A percentile compares a stretch with the other conserved stretches of the same genome.
Evolutionary conservation across 2,113 vertebrate species (phyloP).

Genomic region (Cyanoliseus patagonus): DNA sequence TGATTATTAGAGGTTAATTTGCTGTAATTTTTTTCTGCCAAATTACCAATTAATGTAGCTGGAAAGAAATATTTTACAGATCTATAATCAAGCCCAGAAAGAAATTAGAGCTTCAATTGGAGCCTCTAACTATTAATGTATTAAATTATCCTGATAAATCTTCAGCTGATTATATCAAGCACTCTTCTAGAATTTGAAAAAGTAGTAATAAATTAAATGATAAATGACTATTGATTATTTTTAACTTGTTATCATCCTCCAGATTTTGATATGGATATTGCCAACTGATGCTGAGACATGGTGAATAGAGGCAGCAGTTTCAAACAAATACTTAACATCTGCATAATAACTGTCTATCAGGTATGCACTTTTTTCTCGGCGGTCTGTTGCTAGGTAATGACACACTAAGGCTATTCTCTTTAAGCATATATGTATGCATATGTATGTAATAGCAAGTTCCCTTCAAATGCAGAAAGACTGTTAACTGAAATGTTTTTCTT

Average conservation of each 20-base stretch:
- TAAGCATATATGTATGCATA: neutral
- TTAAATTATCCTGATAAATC: slow-evolving; percentile 52
- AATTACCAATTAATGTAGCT: slow-evolving; percentile 54
- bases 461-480: neutral
- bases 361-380: neutral
- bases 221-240: slow-evolving; percentile 50
- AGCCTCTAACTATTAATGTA: slow-evolving; percentile 34
- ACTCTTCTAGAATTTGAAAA: slow-evolving; percentile 35
- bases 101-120: neutral
- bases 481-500: neutral
- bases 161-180: slow-evolving; percentile 57
- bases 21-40: slow-evolving; percentile 37
- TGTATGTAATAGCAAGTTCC: neutral
- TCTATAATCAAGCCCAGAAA: slow-evolving; percentile 48
- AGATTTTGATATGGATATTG: slow-evolving; percentile 2
- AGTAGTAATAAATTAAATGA: slow-evolving; percentile 49
- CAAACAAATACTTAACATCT: neutral
- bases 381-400: neutral
- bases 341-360: neutral
- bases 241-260: neutral
- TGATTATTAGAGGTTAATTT: slow-evolving; percentile 49
- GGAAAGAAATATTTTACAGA: slow-evolving; percentile 58
- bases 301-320: neutral
- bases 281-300: neutral
- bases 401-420: neutral